These are phyloP conservation scores for Mimumesa dahlbomi DNA, from an alignment of 2,888 invertebrate species.

Conservation along the genomic window DNA sequence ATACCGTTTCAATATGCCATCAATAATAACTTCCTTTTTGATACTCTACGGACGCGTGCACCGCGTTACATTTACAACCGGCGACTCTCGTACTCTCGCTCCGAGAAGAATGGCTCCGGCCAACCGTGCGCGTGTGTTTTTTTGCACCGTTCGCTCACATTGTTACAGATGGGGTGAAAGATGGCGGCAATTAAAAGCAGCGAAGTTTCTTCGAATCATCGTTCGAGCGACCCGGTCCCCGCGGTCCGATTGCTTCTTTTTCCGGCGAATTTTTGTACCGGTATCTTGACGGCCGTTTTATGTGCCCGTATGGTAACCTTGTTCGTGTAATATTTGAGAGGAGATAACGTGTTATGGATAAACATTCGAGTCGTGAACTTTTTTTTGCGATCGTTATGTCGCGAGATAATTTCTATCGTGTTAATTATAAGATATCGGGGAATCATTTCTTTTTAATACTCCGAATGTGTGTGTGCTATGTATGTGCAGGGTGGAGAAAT, in stretches of 20 bases:
- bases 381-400: too few relatives aligned
- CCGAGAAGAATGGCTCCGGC: constrained; percentile 41
- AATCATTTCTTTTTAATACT: too few relatives aligned
- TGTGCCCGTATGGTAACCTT: constrained; percentile 8
- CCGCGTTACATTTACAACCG: constrained; percentile 60
- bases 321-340: not conserved
- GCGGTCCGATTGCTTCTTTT: not conserved
- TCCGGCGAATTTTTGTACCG: constrained; percentile 2
- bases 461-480: too few relatives aligned
- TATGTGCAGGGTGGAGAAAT: too few relatives aligned
- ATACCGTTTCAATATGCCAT: constrained; percentile 80
- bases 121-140: constrained; percentile 29
- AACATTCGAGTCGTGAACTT: not conserved
- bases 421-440: too few relatives aligned
- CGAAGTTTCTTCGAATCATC: constrained; percentile 63
- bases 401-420: too few relatives aligned
- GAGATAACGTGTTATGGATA: not conserved
- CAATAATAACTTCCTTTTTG: constrained; percentile 75
- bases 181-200: constrained; percentile 72
- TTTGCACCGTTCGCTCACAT: constrained; percentile 60
- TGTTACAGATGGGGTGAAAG: constrained; percentile 71
- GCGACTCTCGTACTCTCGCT: constrained; percentile 25
- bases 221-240: constrained; percentile 35
- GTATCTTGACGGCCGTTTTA: constrained; percentile 19
- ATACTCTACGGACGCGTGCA: constrained; percentile 60